These are phyloP conservation scores for Hydrolagus colliei DNA, from an alignment of 2,797 vertebrate species.

Conservation along the genomic window DNA sequence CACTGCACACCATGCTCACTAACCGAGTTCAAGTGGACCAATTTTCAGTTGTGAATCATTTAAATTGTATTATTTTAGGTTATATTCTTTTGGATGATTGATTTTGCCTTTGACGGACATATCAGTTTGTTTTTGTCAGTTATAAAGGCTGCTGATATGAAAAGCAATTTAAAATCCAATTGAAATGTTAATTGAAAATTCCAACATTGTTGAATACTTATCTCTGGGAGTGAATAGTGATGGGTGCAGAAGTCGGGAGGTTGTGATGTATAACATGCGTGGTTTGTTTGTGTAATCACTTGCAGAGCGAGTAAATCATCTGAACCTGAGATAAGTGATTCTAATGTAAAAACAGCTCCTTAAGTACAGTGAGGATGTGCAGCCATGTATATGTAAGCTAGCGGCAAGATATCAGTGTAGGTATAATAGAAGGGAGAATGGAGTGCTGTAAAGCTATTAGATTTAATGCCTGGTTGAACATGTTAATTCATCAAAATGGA, in stretches of 20 bases:
- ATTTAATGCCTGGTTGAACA: slow-evolving; percentile 21
- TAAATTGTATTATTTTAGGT: neutral
- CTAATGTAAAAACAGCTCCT: neutral
- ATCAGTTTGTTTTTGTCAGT: neutral
- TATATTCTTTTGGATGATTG: neutral
- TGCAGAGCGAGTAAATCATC: neutral
- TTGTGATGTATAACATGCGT: neutral
- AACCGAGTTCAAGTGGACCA: neutral
- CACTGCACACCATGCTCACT: neutral
- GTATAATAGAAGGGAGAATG: neutral
- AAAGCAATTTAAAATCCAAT: neutral
- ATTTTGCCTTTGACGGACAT: neutral
- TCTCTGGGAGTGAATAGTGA: neutral
- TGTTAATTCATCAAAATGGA: slow-evolving; percentile 8
- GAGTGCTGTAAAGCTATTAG: neutral
- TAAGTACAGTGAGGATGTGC: neutral
- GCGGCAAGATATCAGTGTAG: neutral
- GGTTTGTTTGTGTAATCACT: neutral
- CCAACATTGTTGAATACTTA: no score
- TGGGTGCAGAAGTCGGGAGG: neutral
- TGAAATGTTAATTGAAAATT: neutral
- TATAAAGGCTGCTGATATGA: neutral
- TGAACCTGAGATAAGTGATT: neutral
- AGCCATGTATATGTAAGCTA: neutral
- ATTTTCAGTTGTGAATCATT: neutral